These are phyloP conservation scores for Sarcoramphus papa DNA, from an alignment of 2,797 vertebrate species.

Conservation along the genomic window DNA sequence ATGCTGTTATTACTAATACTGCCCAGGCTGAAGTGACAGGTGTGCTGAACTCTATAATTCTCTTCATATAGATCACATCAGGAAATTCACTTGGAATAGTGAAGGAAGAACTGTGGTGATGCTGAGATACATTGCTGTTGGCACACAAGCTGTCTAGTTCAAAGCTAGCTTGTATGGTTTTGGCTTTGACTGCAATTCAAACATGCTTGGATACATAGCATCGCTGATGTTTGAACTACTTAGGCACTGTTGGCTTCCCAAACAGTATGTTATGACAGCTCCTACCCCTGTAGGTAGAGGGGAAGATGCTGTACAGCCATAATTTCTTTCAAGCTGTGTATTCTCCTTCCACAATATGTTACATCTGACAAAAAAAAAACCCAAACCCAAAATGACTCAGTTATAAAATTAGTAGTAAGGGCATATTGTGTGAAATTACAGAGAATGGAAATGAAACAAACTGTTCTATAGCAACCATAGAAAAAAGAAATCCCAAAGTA, in stretches of 20 bases:
- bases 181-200: conserved; percentile 1
- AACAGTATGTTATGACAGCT: background rate
- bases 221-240: background rate
- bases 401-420: background rate
- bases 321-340: background rate
- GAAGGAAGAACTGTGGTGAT: background rate
- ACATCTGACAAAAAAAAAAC: background rate
- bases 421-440: background rate
- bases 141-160: background rate
- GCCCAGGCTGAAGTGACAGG: background rate
- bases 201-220: background rate
- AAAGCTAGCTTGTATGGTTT: background rate
- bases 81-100: background rate
- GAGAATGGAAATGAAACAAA: background rate
- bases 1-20: background rate
- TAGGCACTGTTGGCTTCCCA: background rate
- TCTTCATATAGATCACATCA: background rate
- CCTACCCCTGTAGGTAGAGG: background rate
- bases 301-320: background rate
- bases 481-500: background rate
- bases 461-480: background rate
- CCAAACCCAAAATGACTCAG: background rate
- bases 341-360: background rate
- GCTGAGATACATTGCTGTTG: background rate
- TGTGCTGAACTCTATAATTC: background rate